Conservation (phyloP, 2,888 invertebrate species). For the Papilio elwesi region DNA sequence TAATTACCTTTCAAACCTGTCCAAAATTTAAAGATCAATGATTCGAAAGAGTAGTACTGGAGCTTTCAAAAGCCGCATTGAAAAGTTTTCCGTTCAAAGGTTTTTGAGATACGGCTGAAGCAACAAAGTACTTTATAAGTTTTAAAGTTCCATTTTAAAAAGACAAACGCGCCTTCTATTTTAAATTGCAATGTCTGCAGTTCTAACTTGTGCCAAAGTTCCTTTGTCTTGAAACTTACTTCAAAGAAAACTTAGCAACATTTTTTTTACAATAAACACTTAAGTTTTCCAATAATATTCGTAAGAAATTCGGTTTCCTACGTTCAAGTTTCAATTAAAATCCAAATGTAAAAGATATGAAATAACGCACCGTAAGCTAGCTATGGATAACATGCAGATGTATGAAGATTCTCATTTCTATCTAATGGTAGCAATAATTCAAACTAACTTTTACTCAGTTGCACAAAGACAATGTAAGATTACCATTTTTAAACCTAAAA, state of each 20-base stretch:
- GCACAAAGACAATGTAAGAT: no score
- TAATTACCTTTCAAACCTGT: no score
- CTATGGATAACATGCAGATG: no score
- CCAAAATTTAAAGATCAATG: neutral
- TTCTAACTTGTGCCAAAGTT: constrained; percentile 19
- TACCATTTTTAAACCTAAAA: no score
- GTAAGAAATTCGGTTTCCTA: neutral
- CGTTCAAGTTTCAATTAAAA: no score
- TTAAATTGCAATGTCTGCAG: constrained; percentile 37
- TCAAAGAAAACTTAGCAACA: constrained; percentile 4
- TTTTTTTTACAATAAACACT: constrained; percentile 29
- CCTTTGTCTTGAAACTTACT: constrained; percentile 34
- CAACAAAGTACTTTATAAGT: constrained; percentile 37
- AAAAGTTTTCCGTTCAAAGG: constrained; percentile 25
- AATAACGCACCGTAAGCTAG: no score
- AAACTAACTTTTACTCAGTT: no score
- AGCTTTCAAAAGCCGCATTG: constrained; percentile 30
- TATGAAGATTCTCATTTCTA: neutral
- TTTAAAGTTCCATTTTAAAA: constrained; percentile 38
- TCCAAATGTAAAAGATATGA: no score
- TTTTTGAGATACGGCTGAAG: constrained; percentile 28
- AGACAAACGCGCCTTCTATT: constrained; percentile 37
- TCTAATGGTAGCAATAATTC: no score
- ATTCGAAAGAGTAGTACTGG: constrained; percentile 6
- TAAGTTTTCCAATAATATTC: constrained; percentile 24